Conservation (phyloP, 2,113 vertebrate species). For the Cyphomyrus discorhynchus region DNA sequence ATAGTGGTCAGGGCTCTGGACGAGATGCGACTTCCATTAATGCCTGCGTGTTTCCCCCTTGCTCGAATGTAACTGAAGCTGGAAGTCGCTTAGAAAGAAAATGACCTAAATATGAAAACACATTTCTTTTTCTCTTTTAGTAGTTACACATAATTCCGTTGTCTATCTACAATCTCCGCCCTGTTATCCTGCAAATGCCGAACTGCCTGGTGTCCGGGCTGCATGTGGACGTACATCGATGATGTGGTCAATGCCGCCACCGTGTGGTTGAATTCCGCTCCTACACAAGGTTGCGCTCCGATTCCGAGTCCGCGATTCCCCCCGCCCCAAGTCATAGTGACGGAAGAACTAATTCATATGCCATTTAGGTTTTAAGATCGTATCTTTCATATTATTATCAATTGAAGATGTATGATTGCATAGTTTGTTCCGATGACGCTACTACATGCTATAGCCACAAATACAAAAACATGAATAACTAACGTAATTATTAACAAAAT, state of each 20-base stretch:
- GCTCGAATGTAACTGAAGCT: background rate
- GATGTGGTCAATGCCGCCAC: constrained; percentile 52
- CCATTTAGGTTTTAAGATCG: background rate
- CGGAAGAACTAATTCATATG: background rate
- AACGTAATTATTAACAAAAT: background rate
- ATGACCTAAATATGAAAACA: background rate
- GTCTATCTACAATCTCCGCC: background rate
- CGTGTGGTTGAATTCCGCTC: constrained; percentile 41
- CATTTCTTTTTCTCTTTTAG: background rate
- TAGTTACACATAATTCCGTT: background rate
- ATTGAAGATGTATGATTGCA: background rate
- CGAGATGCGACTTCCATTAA: background rate
- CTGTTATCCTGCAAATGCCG: background rate
- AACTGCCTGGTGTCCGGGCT: background rate
- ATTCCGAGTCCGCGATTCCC: background rate
- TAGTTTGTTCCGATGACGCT: background rate
- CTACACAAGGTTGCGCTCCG: background rate
- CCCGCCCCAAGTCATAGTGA: background rate
- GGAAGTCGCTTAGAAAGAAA: background rate
- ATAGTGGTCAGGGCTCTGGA: background rate
- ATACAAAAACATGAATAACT: background rate
- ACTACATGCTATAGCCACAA: background rate
- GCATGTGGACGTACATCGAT: background rate
- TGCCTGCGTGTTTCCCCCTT: background rate
- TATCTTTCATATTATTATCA: background rate